Evolutionary conservation across 2,113 vertebrate species (phyloP).

Genomic region (Montifringilla adamsi): DNA sequence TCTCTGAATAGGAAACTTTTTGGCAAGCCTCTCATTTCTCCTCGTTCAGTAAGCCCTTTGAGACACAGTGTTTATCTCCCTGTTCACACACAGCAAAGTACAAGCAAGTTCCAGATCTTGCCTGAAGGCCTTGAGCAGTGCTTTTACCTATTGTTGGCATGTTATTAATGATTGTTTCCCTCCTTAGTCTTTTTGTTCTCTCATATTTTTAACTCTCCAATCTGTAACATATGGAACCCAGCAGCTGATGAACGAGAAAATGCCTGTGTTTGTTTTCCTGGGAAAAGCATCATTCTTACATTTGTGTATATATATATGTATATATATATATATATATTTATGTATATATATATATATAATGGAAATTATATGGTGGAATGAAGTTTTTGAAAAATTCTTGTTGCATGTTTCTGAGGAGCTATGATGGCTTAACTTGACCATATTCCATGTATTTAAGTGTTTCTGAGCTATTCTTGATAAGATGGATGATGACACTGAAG

Average conservation of each 20-base stretch:
- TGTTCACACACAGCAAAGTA: not conserved
- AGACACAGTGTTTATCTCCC: not conserved
- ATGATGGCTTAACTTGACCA: not conserved
- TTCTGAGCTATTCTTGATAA: not conserved
- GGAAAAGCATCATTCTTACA: not conserved
- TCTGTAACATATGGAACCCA: not conserved
- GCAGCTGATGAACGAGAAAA: not conserved
- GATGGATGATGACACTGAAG: not conserved
- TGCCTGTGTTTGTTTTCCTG: not conserved
- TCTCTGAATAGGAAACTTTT: not conserved
- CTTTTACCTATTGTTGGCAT: not conserved
- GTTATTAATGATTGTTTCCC: not conserved
- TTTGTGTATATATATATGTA: not conserved
- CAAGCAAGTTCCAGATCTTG: not conserved
- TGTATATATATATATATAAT: not conserved
- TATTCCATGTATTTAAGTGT: not conserved
- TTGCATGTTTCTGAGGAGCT: not conserved
- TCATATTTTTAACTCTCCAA: not conserved
- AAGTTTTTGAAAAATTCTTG: not conserved
- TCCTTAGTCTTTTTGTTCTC: not conserved
- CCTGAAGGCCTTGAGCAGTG: not conserved
- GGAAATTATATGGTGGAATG: not conserved
- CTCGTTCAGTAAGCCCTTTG: not conserved
- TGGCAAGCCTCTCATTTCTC: not conserved
- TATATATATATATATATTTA: not conserved